Evolutionary conservation across 2,888 invertebrate species (phyloP).

Genomic region (Anarsia innoxiella): DNA sequence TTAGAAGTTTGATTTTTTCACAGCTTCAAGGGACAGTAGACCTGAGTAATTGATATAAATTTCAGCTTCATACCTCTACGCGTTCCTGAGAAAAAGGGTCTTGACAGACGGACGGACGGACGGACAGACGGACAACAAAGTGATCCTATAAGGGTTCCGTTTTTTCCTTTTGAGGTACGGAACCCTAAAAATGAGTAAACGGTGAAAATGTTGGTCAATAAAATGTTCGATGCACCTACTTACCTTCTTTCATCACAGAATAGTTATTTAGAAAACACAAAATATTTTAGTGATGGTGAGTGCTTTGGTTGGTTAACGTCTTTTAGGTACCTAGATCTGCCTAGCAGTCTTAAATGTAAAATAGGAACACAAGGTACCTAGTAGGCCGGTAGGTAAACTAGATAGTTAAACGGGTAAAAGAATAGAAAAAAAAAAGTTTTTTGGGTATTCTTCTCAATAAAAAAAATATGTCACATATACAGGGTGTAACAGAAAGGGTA

Average conservation of each 20-base stretch:
- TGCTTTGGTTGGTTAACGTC: background rate
- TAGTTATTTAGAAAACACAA: background rate
- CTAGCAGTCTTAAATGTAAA: too few species aligned
- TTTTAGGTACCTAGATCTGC: background rate
- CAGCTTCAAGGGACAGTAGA: constrained; percentile 1
- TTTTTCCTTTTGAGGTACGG: constrained; percentile 3
- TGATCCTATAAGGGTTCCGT: background rate
- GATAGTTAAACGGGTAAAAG: too few species aligned
- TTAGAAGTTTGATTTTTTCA: background rate
- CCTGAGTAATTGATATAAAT: background rate
- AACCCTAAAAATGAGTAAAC: constrained; percentile 5
- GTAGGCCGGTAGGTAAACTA: too few species aligned
- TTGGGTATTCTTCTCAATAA: too few species aligned
- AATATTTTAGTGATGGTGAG: background rate
- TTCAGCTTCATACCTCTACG: constrained; percentile 1
- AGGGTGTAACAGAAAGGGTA: too few species aligned
- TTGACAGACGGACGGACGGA: background rate
- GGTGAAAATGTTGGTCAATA: too few species aligned
- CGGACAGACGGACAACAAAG: background rate
- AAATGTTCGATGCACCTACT: background rate
- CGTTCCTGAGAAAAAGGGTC: constrained; percentile 1
- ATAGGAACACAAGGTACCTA: too few species aligned
- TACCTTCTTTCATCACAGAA: background rate
- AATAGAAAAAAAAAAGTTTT: too few species aligned
- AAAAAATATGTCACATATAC: too few species aligned